phyloP scores from a whole-genome alignment of 92 coral and sea anemone genomes.

The Umimayanthus kanabou region DNA sequence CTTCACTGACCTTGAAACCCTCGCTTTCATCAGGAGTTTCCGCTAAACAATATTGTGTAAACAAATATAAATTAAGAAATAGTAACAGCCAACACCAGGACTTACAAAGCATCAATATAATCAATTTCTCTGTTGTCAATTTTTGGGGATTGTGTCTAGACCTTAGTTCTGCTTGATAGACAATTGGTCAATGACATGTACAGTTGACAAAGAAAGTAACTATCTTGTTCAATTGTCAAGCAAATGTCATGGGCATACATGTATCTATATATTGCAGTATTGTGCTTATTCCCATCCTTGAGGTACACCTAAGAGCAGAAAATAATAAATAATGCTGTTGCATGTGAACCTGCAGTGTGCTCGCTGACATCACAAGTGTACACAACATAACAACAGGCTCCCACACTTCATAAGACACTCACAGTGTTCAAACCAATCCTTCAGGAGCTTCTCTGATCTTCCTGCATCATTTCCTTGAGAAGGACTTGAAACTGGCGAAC shows the following conservation, averaged over 20 bases:
- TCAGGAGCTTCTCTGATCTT: neutral
- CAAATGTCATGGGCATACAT: no score
- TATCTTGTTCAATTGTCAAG: no score
- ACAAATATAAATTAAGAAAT: neutral
- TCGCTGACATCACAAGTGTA: neutral
- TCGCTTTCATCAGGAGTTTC: conserved; percentile 46
- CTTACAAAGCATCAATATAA: neutral
- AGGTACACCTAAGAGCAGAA: no score
- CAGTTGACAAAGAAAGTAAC: no score
- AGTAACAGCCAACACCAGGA: neutral
- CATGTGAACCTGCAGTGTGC: no score
- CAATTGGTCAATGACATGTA: no score
- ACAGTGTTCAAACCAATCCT: conserved; percentile 29
- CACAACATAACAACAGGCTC: neutral
- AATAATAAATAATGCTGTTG: neutral
- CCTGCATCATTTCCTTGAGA: neutral
- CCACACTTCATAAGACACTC: neutral
- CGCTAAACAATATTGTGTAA: neutral
- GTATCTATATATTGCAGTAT: no score
- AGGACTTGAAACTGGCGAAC: neutral
- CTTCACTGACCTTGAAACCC: conserved; percentile 50
- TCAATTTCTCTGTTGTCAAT: no score
- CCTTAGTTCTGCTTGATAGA: no score
- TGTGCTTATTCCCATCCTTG: no score
- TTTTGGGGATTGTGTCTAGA: no score